A percentile compares a stretch with the other conserved stretches of the same genome.
phyloP scores from a whole-genome alignment of 2,888 invertebrate species.

The Agrypnus murinus region DNA sequence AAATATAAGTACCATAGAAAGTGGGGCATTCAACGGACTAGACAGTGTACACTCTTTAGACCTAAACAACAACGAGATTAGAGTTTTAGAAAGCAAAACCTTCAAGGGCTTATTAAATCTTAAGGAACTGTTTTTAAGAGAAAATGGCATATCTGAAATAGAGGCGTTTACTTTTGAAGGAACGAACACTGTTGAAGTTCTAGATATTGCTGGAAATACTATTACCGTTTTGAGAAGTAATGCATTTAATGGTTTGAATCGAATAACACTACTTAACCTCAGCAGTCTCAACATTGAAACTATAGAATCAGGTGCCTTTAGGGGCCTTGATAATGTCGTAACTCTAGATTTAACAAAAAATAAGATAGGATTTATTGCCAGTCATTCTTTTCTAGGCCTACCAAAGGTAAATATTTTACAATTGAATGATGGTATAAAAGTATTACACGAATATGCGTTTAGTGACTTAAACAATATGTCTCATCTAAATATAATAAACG shows the following conservation, averaged over 20 bases:
- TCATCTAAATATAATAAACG: slow-evolving; percentile 2
- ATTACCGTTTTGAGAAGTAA: slow-evolving; percentile 8
- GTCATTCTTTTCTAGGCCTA: slow-evolving; percentile 19
- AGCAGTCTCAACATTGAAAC: slow-evolving; percentile 3
- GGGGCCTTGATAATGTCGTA: slow-evolving; percentile 15
- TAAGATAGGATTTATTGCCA: slow-evolving; percentile 7
- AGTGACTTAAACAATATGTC: background rate
- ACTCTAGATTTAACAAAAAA: slow-evolving; percentile 33
- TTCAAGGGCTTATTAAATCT: background rate
- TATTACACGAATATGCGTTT: slow-evolving; percentile 17
- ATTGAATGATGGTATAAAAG: slow-evolving; percentile 19
- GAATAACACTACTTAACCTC: slow-evolving; percentile 14
- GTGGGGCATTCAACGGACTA: slow-evolving; percentile 20
- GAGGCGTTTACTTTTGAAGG: slow-evolving; percentile 11
- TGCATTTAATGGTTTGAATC: slow-evolving; percentile 33
- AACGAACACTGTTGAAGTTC: background rate
- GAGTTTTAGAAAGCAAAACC: background rate
- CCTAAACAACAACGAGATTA: slow-evolving; percentile 7
- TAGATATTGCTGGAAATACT: slow-evolving; percentile 26
- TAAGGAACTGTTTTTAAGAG: slow-evolving; percentile 17
- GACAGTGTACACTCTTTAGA: slow-evolving; percentile 11
- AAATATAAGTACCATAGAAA: background rate
- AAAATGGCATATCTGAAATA: background rate
- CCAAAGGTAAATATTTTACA: slow-evolving; percentile 2
- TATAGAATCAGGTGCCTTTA: slow-evolving; percentile 29